A percentile compares a stretch with the other conserved stretches of the same genome.
Conservation (phyloP, 2,113 vertebrate genomes). For the Collichthys lucidus region DNA sequence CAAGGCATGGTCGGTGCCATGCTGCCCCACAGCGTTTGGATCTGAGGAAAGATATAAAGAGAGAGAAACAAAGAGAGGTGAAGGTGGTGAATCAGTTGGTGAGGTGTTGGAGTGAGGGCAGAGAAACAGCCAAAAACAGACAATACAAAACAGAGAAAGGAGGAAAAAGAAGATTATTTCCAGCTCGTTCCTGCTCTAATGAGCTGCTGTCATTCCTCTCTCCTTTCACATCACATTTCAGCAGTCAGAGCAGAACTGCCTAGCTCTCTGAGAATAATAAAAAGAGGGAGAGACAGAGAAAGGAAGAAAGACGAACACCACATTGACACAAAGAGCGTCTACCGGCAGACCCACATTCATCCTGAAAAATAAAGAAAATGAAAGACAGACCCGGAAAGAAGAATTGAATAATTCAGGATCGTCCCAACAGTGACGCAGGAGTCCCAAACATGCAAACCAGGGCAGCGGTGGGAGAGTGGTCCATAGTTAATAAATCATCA, state of each 20-base stretch:
- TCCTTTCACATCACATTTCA: conserved; percentile 45
- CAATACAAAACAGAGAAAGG: conserved; percentile 71
- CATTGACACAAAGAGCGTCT: conserved; percentile 49
- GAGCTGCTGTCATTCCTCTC: conserved; percentile 60
- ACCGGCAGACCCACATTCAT: conserved; percentile 57
- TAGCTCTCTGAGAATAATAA: conserved; percentile 66
- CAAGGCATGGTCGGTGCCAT: conserved; percentile 94
- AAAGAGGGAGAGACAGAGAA: conserved; percentile 33
- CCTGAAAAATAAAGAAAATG: conserved; percentile 64
- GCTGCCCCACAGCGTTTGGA: conserved; percentile 93
- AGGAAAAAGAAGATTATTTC: conserved; percentile 67
- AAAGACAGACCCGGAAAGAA: conserved; percentile 55
- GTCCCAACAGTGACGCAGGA: conserved; percentile 52
- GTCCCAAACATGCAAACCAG: conserved; percentile 73
- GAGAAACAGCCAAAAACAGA: conserved; percentile 28
- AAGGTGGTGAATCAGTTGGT: conserved; percentile 5
- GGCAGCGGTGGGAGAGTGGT: conserved; percentile 51
- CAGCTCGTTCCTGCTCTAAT: conserved; percentile 67
- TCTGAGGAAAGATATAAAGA: conserved; percentile 81
- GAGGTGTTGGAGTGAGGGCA: conserved; percentile 53
- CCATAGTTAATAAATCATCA: conserved; percentile 80
- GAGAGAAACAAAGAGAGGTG: conserved; percentile 49
- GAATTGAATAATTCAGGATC: conserved; percentile 75
- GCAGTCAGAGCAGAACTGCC: conserved; percentile 54
- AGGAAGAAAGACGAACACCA: conserved; percentile 49